phyloP scores from a whole-genome alignment of 2,888 invertebrate species.

The Caenorhabditis doughertyi region DNA sequence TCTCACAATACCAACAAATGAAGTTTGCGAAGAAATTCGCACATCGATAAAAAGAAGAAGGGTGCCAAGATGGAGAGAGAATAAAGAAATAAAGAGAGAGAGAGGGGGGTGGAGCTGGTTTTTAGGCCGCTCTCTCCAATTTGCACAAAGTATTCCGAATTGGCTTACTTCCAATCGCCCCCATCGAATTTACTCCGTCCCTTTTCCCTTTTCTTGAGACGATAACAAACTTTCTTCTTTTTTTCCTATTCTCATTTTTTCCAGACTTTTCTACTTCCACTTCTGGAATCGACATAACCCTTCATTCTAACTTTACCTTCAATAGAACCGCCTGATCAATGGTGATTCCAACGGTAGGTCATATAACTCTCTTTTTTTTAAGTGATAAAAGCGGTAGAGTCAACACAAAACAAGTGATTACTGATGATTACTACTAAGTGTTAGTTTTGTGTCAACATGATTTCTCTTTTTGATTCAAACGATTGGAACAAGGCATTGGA shows the following conservation, averaged over 20 bases:
- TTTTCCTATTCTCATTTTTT: conserved; percentile 26
- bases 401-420: conserved; percentile 50
- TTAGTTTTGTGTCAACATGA: conserved; percentile 42
- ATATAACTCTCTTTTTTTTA: conserved; percentile 31
- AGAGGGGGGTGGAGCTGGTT: conserved; percentile 57
- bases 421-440: conserved; percentile 38
- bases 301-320: not conserved
- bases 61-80: conserved; percentile 35
- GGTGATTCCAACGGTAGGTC: conserved; percentile 76
- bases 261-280: conserved; percentile 11
- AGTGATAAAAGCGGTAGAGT: conserved; percentile 50
- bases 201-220: conserved; percentile 35
- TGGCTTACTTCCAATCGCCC: conserved; percentile 62
- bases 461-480: conserved; percentile 12
- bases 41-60: conserved; percentile 31
- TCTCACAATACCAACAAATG: conserved; percentile 61
- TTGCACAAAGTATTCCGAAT: conserved; percentile 64
- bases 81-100: conserved; percentile 30
- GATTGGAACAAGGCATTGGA: not conserved
- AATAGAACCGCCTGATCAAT: conserved; percentile 52
- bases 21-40: conserved; percentile 58
- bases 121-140: conserved; percentile 55
- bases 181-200: conserved; percentile 60
- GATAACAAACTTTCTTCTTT: conserved; percentile 55
- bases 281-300: conserved; percentile 6